Percentiles rank a stretch among this genome's conserved stretches.
These are phyloP conservation scores for Rhinogobius similis DNA, from an alignment of 2,113 vertebrate genomes.

Conservation along the genomic window DNA sequence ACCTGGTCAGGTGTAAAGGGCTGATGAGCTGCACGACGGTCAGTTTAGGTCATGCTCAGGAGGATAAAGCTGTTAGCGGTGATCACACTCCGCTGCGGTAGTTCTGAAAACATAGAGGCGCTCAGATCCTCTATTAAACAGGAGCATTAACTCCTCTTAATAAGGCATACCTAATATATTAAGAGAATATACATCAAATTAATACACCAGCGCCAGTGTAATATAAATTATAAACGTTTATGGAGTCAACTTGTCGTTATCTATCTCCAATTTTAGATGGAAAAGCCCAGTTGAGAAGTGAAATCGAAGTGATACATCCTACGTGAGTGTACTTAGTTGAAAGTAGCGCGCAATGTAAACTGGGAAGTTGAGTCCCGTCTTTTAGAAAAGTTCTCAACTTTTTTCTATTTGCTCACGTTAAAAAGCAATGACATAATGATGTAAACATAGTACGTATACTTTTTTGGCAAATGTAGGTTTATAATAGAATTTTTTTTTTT, in stretches of 20 bases:
- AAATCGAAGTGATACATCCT: not conserved
- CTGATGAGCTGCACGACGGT: not conserved
- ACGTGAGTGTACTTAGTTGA: not conserved
- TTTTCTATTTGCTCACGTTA: not conserved
- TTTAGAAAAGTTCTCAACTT: not conserved
- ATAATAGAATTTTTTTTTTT: not conserved
- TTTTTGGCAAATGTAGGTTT: accelerated
- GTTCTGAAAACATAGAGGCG: not conserved
- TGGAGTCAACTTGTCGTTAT: not conserved
- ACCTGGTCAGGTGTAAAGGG: constrained; percentile 56
- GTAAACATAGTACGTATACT: not conserved
- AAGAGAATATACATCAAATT: not conserved
- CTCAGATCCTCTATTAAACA: constrained; percentile 23
- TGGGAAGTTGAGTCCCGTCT: constrained; percentile 55
- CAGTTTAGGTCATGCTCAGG: constrained; percentile 48
- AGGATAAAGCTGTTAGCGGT: not conserved
- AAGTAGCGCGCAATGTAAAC: constrained; percentile 25
- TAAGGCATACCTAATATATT: no score
- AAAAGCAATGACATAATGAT: no score
- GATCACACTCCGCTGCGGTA: not conserved
- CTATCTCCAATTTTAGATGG: not conserved
- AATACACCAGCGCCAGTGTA: not conserved
- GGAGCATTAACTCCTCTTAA: not conserved
- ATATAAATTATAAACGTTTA: not conserved
- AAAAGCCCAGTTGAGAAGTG: not conserved